phyloP scores from a whole-genome alignment of 2,113 vertebrate genomes.

The Mohoua ochrocephala region DNA sequence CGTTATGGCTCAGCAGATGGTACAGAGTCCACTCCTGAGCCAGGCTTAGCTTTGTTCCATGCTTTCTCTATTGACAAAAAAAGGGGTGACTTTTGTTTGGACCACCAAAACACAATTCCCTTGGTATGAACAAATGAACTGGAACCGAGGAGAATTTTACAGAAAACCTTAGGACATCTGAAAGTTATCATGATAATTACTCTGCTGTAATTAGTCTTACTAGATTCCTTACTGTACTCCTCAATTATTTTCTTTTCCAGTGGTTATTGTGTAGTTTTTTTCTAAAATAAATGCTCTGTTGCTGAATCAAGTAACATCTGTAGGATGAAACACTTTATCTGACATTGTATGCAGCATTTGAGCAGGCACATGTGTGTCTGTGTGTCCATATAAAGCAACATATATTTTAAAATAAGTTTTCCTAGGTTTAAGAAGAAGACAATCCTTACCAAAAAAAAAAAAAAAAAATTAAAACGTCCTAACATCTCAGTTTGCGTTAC shows the following conservation, averaged over 20 bases:
- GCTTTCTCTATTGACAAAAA: not conserved
- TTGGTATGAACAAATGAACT: not conserved
- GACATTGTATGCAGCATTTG: not conserved
- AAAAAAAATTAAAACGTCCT: not conserved
- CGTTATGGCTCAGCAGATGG: slow-evolving; percentile 2
- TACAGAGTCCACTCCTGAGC: not conserved
- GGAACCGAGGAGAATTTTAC: not conserved
- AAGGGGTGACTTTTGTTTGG: not conserved
- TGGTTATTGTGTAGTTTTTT: not conserved
- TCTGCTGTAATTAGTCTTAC: not conserved
- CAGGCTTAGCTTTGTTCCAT: not conserved
- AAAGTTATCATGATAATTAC: not conserved
- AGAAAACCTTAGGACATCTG: not conserved
- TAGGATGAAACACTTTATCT: not conserved
- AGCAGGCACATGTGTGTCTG: rapidly evolving
- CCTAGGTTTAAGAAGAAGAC: not conserved
- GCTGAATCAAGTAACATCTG: not conserved
- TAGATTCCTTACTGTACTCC: not conserved
- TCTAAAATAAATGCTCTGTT: not conserved
- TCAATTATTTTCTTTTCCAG: not conserved
- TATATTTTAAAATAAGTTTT: not conserved
- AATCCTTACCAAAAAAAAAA: not conserved
- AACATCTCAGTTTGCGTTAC: not conserved
- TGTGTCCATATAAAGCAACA: not conserved
- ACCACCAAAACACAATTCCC: not conserved